Percentiles rank a stretch among this genome's conserved stretches.
Conservation (phyloP, 2,113 vertebrate genomes). For the Carassius carassius region DNA sequence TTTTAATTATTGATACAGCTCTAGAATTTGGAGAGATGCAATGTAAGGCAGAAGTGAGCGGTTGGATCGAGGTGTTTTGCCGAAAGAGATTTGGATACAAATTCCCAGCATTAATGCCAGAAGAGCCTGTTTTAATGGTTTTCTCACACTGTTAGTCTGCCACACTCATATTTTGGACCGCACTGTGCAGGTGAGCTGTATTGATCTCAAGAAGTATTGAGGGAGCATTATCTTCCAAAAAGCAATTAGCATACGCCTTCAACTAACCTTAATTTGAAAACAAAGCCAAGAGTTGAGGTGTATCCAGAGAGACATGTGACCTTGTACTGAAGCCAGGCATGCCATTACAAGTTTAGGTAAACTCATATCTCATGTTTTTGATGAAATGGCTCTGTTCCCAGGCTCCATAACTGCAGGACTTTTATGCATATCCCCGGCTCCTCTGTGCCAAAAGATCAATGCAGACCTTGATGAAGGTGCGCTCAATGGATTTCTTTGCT, state of each 20-base stretch:
- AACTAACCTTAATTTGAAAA: background rate
- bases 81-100: background rate
- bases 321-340: background rate
- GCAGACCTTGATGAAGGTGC: slow-evolving; percentile 79
- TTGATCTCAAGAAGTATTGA: slow-evolving; percentile 25
- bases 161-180: background rate
- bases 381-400: background rate
- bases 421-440: slow-evolving; percentile 30
- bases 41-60: background rate
- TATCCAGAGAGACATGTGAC: slow-evolving; percentile 8
- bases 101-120: background rate
- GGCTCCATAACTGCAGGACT: slow-evolving; percentile 27
- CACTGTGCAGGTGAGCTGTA: background rate
- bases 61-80: background rate
- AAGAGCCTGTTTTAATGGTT: slow-evolving; percentile 1
- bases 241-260: slow-evolving; percentile 9
- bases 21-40: background rate
- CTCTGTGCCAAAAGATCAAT: slow-evolving; percentile 75
- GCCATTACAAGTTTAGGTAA: slow-evolving; percentile 28
- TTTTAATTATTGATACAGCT: slow-evolving; percentile 4
- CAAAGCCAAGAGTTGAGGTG: no score
- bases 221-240: slow-evolving; percentile 19
- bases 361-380: slow-evolving; percentile 22
- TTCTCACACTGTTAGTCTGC: background rate
- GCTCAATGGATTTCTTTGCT: slow-evolving; percentile 78